Percentiles rank a stretch among this genome's conserved stretches.
Conservation (phyloP, 2,113 vertebrate species). For the Ia io region DNA sequence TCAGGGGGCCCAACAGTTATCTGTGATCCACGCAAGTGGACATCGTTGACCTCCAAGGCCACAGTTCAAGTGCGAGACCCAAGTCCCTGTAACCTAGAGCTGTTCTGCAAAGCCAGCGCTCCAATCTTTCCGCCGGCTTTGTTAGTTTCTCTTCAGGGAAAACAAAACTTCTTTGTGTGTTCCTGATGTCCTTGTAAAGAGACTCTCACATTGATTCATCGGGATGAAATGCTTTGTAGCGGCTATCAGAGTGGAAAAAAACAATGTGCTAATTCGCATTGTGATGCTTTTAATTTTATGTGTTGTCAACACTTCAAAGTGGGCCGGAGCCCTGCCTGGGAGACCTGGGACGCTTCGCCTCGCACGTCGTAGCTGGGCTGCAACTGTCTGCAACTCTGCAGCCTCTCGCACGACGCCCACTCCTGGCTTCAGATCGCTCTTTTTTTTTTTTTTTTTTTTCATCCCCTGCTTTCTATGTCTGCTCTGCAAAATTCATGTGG, state of each 20-base stretch:
- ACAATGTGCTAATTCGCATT: slow-evolving; percentile 75
- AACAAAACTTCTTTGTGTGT: neutral
- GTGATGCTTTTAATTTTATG: slow-evolving; percentile 77
- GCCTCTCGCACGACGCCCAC: slow-evolving; percentile 47
- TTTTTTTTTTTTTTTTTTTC: slow-evolving; percentile 10
- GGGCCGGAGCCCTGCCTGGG: slow-evolving; percentile 56
- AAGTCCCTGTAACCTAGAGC: slow-evolving; percentile 45
- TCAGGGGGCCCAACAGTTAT: neutral
- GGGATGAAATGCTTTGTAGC: slow-evolving; percentile 79
- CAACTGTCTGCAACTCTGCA: slow-evolving; percentile 63
- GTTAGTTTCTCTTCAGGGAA: neutral
- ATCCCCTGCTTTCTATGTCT: slow-evolving; percentile 40
- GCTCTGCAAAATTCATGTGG: slow-evolving; percentile 40
- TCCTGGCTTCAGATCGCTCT: slow-evolving; percentile 16
- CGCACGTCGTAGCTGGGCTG: slow-evolving; percentile 40
- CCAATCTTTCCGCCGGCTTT: neutral
- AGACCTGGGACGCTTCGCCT: slow-evolving; percentile 61
- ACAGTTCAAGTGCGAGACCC: slow-evolving; percentile 34
- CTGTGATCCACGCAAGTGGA: neutral
- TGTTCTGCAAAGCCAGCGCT: slow-evolving; percentile 32
- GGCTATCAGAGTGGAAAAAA: slow-evolving; percentile 75
- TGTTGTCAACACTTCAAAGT: slow-evolving; percentile 83
- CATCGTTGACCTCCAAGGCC: neutral
- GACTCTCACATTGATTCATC: slow-evolving; percentile 77
- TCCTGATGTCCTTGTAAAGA: slow-evolving; percentile 71